Percentiles rank a stretch among this genome's conserved stretches.
Conservation (phyloP, 2,113 vertebrate species). For the Orcinus orca region DNA sequence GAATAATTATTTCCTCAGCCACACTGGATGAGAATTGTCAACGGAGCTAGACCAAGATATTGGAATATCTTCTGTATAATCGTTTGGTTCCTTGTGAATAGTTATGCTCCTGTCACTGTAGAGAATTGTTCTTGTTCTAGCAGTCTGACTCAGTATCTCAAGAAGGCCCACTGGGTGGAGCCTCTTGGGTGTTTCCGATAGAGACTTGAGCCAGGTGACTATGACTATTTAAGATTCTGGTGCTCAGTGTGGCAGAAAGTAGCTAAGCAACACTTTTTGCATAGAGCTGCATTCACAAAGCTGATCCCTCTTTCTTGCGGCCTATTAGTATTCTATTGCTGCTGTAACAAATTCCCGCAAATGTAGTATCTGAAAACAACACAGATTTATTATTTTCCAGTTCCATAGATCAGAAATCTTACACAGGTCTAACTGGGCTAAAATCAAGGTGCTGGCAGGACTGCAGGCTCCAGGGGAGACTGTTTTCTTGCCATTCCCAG, state of each 20-base stretch:
- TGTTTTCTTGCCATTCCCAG: background rate
- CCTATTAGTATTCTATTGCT: background rate
- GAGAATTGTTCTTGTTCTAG: background rate
- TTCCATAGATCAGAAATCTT: background rate
- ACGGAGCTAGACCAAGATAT: background rate
- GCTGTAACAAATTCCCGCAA: background rate
- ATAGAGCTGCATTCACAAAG: background rate
- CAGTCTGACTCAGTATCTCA: background rate
- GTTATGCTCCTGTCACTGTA: background rate
- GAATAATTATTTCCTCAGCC: background rate
- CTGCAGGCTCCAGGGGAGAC: background rate
- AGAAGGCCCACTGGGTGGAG: background rate
- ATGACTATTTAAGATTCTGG: background rate
- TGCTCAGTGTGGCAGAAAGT: background rate
- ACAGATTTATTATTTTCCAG: background rate
- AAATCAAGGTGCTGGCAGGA: background rate
- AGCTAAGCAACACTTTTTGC: background rate
- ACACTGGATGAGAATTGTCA: background rate
- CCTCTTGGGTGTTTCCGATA: background rate
- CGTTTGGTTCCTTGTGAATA: background rate
- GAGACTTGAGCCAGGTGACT: background rate
- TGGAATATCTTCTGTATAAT: background rate
- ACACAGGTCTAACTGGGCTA: background rate
- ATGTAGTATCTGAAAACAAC: background rate
- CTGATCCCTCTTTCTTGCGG: background rate